phyloP scores from a whole-genome alignment of 1,140 invertebrate genomes.

The Cataglyphis hispanica region DNA sequence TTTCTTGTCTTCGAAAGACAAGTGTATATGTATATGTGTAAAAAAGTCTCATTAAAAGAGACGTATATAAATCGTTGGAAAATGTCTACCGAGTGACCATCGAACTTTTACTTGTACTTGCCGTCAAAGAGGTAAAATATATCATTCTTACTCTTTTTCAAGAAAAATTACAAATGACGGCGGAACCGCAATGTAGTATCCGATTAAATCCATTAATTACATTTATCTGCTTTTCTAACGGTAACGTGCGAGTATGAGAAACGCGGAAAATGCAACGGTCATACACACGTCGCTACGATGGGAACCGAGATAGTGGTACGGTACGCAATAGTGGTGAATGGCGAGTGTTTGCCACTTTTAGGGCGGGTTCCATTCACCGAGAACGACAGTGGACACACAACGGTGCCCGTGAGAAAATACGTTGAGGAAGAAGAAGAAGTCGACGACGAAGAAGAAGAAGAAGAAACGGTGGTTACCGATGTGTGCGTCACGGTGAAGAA shows the following conservation, averaged over 20 bases:
- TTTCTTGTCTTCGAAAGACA: background rate
- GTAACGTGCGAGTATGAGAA: slow-evolving; percentile 2
- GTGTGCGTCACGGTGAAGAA: slow-evolving; percentile 50
- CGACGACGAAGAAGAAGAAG: slow-evolving; percentile 19
- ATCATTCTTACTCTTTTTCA: background rate
- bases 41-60: background rate
- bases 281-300: background rate
- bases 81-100: background rate
- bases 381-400: slow-evolving; percentile 55
- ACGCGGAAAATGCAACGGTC: slow-evolving; percentile 15
- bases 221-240: slow-evolving; percentile 39
- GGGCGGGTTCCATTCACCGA: slow-evolving; percentile 49
- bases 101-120: background rate
- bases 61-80: background rate
- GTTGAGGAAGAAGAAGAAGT: slow-evolving; percentile 60
- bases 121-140: background rate
- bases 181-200: background rate
- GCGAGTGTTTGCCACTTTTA: slow-evolving; percentile 33
- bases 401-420: slow-evolving; percentile 70
- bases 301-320: background rate
- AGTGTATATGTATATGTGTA: too few species aligned
- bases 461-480: slow-evolving; percentile 8
- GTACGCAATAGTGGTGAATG: background rate
- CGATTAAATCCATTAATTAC: slow-evolving; percentile 34
- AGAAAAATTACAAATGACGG: background rate